Conservation (phyloP, 2,113 vertebrate species). For the Orientallactaga bullata region DNA sequence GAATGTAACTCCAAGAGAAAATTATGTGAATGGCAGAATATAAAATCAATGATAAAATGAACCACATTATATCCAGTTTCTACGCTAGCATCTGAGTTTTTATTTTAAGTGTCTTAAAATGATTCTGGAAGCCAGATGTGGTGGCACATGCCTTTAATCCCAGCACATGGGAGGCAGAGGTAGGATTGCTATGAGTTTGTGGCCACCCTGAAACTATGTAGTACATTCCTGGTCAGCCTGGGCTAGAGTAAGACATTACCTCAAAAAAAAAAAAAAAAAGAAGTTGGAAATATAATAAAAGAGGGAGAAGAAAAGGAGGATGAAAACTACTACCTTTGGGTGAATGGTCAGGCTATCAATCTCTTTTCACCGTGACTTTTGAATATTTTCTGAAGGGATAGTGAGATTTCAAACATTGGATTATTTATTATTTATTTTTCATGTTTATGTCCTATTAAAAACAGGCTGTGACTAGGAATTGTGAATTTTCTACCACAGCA, state of each 20-base stretch:
- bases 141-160: too few relatives aligned
- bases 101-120: neutral
- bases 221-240: too few relatives aligned
- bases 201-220: too few relatives aligned
- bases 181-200: too few relatives aligned
- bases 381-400: constrained; percentile 41
- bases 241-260: too few relatives aligned
- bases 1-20: constrained; percentile 9
- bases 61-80: neutral
- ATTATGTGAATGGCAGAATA: constrained; percentile 41
- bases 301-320: neutral
- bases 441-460: neutral
- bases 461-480: constrained; percentile 12
- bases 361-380: constrained; percentile 49
- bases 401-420: neutral
- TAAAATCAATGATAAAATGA: constrained; percentile 41
- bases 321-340: neutral
- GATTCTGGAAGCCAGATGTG: too few relatives aligned
- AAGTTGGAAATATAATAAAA: constrained; percentile 15
- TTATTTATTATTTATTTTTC: neutral
- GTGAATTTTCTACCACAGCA: neutral
- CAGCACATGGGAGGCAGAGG: too few relatives aligned
- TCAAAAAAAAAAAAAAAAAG: too few relatives aligned
- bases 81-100: neutral
- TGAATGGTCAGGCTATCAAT: neutral